These are phyloP conservation scores for Colletes latitarsis DNA, from an alignment of 1,140 invertebrate genomes.

Conservation along the genomic window DNA sequence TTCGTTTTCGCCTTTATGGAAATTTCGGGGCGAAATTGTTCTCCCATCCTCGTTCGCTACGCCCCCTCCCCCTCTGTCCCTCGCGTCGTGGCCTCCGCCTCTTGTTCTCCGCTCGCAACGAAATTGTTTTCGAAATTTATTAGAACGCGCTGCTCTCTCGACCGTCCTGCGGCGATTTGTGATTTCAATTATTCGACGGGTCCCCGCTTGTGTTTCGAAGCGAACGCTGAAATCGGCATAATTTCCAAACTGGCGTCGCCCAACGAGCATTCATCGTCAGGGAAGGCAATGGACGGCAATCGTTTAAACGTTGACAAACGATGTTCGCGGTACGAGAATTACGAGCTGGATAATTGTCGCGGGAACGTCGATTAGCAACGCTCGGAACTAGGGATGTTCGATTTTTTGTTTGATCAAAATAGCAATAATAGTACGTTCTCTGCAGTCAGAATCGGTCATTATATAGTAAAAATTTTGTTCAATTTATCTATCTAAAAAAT, in stretches of 20 bases:
- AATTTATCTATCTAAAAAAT: too few relatives aligned
- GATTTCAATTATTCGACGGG: neutral
- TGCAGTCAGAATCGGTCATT: too few relatives aligned
- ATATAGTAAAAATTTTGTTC: too few relatives aligned
- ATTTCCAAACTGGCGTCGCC: neutral
- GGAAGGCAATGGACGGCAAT: neutral
- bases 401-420: too few relatives aligned
- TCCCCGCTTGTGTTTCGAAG: neutral
- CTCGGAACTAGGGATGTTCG: too few relatives aligned
- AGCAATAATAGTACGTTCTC: too few relatives aligned
- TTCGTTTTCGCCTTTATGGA: constrained; percentile 41
- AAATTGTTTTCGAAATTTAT: constrained; percentile 46
- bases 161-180: neutral
- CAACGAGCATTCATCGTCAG: neutral
- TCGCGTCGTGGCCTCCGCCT: neutral
- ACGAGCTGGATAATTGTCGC: constrained; percentile 10
- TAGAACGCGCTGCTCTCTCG: neutral
- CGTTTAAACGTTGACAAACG: neutral
- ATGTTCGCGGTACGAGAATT: constrained; percentile 1
- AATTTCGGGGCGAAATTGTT: constrained; percentile 37
- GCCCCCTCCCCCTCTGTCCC: too few relatives aligned
- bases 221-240: neutral
- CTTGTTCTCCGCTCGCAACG: neutral
- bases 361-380: constrained; percentile 8
- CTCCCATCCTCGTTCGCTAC: neutral